These are phyloP conservation scores for Euplexia lucipara DNA, from an alignment of 2,888 invertebrate species.

Conservation along the genomic window DNA sequence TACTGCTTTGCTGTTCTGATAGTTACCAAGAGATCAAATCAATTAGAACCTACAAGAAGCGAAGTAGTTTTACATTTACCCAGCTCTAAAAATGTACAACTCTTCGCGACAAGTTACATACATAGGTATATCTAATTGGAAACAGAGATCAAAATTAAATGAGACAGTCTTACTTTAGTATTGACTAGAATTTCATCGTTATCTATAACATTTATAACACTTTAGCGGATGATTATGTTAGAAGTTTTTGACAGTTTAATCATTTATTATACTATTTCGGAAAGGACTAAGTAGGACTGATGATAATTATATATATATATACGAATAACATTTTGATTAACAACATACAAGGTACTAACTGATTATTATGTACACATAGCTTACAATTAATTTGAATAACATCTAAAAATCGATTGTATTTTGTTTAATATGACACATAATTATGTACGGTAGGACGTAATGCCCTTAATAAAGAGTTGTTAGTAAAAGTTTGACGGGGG, in stretches of 20 bases:
- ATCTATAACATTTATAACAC: conserved; percentile 60
- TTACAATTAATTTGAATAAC: conserved; percentile 81
- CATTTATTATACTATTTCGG: conserved; percentile 62
- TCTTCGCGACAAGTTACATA: conserved; percentile 74
- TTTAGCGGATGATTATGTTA: conserved; percentile 29
- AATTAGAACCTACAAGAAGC: conserved; percentile 66
- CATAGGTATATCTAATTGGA: conserved; percentile 54
- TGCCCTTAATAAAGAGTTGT: conserved; percentile 60
- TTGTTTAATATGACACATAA: conserved; percentile 72
- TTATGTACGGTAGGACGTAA: conserved; percentile 65
- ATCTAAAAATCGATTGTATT: conserved; percentile 82
- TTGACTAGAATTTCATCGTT: conserved; percentile 73
- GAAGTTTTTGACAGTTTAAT: conserved; percentile 42
- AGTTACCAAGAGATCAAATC: conserved; percentile 66
- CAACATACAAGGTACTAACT: conserved; percentile 78
- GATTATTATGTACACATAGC: conserved; percentile 87
- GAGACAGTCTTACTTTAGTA: conserved; percentile 77
- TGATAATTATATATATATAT: conserved; percentile 38
- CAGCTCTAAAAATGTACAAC: conserved; percentile 89
- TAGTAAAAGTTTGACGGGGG: conserved; percentile 76
- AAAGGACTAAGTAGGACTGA: conserved; percentile 37
- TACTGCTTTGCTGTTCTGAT: conserved; percentile 61
- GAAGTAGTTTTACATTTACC: conserved; percentile 88
- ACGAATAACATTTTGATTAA: conserved; percentile 69
- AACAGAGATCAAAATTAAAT: conserved; percentile 62